Base-by-base conservation (phyloP, 2,113 vertebrate genomes). In the Strix uralensis region DNA sequence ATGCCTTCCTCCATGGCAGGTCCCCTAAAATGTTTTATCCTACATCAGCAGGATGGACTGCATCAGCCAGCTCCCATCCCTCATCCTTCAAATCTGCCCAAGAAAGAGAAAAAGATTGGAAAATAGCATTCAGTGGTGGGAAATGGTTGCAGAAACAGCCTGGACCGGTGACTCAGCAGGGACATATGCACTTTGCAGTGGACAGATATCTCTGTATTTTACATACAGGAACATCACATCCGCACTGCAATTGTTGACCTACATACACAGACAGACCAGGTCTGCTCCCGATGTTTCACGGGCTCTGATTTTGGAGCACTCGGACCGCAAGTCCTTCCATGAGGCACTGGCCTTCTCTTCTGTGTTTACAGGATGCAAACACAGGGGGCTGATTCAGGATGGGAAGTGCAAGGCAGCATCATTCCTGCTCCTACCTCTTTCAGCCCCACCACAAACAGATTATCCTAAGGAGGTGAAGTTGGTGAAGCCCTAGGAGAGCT, bases 231-330 rank as follows among this genome's bases (percentile, higher is more conserved):
- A 82, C 78, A 69, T 87, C 89, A 22, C 61, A 87, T 27, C 73
- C 86, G 71, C 18, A 1, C 81, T 90, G 91, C 86, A 65, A 29
- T 3, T n/a, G 69, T 17, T 95, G 93, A 97, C 96, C 95, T 94
- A 96, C 77, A 96, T 89, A 95, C 1, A 16, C 73, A 67, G 52
- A 30, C 25, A 66, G 59, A 91, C 42, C 75, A 66, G 73, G 59
- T 58, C 70, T 81, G 69, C 2, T 94, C 66, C 88, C 11, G 7
- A 0, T 8, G 13, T 11, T 92, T 75, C 87, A 22, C 0, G 0
- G 69, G 59, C 17, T 66, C 5, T n/a, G 36, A 62, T 81, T 94
- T 85, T 73, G 67, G 71, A 94, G 77, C 63, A 11, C 13, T 85
- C 46, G 36, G 71, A 47, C 2, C 9, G 30, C 38, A 51, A 88